Evolutionary conservation across 2,113 vertebrate genomes (phyloP).

Genomic region (Astatoreochromis straeleni): DNA sequence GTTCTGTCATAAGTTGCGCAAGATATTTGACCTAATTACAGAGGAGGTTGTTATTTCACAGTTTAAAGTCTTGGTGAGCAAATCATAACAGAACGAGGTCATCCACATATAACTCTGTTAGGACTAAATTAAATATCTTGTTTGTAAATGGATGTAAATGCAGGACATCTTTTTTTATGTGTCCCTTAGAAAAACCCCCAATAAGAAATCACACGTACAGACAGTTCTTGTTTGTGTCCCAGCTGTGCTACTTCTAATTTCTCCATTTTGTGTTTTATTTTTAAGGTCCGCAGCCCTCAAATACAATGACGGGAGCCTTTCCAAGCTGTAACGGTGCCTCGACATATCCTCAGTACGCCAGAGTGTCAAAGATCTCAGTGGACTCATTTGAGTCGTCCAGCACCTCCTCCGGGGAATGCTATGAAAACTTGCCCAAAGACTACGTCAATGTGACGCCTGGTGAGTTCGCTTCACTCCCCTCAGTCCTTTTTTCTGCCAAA

Average conservation of each 20-base stretch:
- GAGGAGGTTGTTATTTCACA: not conserved
- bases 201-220: fast-evolving
- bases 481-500: not conserved
- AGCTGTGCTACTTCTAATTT: not conserved
- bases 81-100: not conserved
- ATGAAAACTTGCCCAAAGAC: slow-evolving; percentile 20
- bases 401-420: slow-evolving; percentile 63
- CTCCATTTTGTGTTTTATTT: not conserved
- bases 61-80: not conserved
- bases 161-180: not conserved
- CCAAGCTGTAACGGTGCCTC: fast-evolving
- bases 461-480: not conserved
- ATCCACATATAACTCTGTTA: not conserved
- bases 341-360: not conserved
- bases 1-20: not conserved
- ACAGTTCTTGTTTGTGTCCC: not conserved
- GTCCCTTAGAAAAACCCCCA: fast-evolving
- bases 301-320: not conserved
- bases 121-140: not conserved
- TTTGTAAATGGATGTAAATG: fast-evolving
- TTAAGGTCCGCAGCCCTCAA: not conserved
- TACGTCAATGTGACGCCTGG: not conserved
- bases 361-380: slow-evolving; percentile 20
- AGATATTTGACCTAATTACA: not conserved
- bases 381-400: slow-evolving; percentile 66